phyloP scores from a whole-genome alignment of 53 echinoderm and acorn worm genomes.

The Arbacia lixula region DNA sequence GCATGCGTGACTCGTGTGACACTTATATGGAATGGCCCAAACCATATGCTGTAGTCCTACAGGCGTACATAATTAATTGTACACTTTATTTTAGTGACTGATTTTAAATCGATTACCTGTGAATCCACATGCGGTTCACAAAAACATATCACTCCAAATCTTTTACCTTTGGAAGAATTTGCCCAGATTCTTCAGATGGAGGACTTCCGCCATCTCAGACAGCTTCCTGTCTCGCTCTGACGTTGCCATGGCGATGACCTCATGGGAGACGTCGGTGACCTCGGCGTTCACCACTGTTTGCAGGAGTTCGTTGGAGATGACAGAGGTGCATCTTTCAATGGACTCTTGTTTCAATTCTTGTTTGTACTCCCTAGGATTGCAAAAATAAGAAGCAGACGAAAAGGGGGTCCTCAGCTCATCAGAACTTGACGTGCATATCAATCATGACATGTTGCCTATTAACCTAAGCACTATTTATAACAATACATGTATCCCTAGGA shows the following conservation, averaged over 20 bases:
- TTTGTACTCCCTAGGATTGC: conserved; percentile 67
- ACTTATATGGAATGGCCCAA: no score
- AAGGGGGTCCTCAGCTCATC: no score
- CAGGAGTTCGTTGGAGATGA: conserved; percentile 49
- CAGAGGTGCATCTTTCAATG: conserved; percentile 35
- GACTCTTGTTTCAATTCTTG: conserved; percentile 42
- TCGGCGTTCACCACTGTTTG: conserved; percentile 21
- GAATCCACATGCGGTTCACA: no score
- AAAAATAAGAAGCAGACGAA: no score
- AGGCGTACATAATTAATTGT: no score
- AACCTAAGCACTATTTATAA: no score
- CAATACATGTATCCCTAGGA: no score
- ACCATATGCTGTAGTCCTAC: no score
- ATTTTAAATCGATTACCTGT: no score
- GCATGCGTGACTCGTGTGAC: no score
- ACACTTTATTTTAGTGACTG: no score
- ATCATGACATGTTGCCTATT: not conserved
- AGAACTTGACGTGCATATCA: not conserved
- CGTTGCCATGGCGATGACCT: conserved; percentile 56
- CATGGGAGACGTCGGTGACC: conserved; percentile 38
- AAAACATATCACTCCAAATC: no score
- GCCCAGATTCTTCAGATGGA: conserved; percentile 47
- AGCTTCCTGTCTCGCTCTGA: conserved; percentile 63
- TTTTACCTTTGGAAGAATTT: conserved; percentile 76
- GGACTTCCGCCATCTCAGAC: conserved; percentile 59